Base-by-base conservation (phyloP, 2,113 vertebrate species). In the Gambusia holbrooki region DNA sequence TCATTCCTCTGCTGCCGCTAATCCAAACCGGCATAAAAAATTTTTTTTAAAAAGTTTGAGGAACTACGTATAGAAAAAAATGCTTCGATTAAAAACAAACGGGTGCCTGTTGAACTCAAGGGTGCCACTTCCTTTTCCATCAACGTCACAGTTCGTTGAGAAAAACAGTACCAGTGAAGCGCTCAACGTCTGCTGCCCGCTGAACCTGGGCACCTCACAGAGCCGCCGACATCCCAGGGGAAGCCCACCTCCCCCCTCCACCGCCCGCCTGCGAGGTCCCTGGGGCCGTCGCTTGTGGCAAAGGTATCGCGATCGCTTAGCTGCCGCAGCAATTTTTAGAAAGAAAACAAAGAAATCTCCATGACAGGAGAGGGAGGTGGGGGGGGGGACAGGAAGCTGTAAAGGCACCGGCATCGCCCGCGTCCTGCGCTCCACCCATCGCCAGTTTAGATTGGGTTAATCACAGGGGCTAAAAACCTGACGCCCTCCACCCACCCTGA, bases 81-180 rank as follows among this genome's bases (percentile, higher is more conserved):
- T 29, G 29, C 61, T 62, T 68, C 51, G 42, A 67, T 33, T 13
- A 30, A 58, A 64, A 65, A 30, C 69, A 1, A 19, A 10, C 76
- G 29, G 27, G 33, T 29, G 33, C 62, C 68, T 75, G 79, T 73
- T 77, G 62, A 63, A 75, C 33, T 67, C 22, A 45, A 32, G 11
- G 45, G n/a, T 51, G 61, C 35, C 61, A 75, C 83, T 91, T 90
- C 81, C 87, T 80, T 76, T 90, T 89, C 65, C 82, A 85, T 79
- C 80, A 74, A 78, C 61, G 80, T 92, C 90, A 93, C 92, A 90
- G 84, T 80, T 88, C 87, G 84, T 70, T 93, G 88, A 93, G 86
- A 92, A 92, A 92, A 93, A 93, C 88, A 91, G 66, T 83, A 77
- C 79, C 90, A 90, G 91, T 90, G 78, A 92, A 71, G 76, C 4